A percentile compares a stretch with the other conserved stretches of the same genome.
These are phyloP conservation scores for Pseudonaja textilis DNA, from an alignment of 2,113 vertebrate species.

Conservation along the genomic window DNA sequence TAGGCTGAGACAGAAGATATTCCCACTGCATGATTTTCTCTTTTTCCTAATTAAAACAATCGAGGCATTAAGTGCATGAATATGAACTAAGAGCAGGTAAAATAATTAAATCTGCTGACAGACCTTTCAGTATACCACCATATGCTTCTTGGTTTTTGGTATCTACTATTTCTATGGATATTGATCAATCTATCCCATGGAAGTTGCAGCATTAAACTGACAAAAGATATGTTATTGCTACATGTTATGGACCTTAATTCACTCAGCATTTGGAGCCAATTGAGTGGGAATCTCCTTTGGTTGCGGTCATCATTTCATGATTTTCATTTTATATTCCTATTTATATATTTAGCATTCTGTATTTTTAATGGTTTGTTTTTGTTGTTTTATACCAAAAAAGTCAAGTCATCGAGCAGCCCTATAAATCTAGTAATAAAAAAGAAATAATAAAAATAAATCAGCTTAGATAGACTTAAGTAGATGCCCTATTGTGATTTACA, in stretches of 20 bases:
- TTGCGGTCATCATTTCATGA: neutral
- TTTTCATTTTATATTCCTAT: neutral
- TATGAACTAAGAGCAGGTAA: neutral
- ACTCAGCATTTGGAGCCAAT: neutral
- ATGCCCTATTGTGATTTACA: neutral
- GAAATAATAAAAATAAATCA: neutral
- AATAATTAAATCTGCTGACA: neutral
- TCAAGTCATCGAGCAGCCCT: neutral
- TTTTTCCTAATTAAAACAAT: neutral
- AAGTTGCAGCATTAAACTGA: neutral
- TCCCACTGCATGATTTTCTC: neutral
- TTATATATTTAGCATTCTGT: neutral
- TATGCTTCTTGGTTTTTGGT: constrained; percentile 4
- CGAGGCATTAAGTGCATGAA: neutral
- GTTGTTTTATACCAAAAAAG: neutral
- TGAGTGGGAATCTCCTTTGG: neutral
- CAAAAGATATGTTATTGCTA: neutral
- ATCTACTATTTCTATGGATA: neutral
- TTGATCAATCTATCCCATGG: neutral
- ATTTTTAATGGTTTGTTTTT: neutral
- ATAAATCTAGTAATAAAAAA: neutral
- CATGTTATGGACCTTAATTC: neutral
- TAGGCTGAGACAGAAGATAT: neutral
- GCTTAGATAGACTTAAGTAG: neutral
- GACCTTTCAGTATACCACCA: neutral